phyloP scores from a whole-genome alignment of 2,888 invertebrate genomes.

The Drosophila cognata region DNA sequence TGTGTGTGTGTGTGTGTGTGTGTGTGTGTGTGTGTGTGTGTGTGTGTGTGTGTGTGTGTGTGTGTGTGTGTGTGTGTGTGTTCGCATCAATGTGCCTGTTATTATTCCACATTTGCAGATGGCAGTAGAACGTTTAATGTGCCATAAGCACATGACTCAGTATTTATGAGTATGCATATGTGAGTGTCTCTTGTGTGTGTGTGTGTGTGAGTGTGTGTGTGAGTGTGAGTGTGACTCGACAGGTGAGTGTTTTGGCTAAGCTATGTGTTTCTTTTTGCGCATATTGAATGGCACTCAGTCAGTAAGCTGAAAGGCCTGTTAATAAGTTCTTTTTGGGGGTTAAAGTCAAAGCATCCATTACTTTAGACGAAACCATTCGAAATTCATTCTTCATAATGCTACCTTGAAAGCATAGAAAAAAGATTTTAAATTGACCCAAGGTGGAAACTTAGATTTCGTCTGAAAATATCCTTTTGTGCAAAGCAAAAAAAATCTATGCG shows the following conservation, averaged over 20 bases:
- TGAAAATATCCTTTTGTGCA: background rate
- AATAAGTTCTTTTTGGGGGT: slow-evolving; percentile 3
- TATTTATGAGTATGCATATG: slow-evolving; percentile 56
- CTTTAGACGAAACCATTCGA: slow-evolving; percentile 9
- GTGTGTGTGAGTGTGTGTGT: slow-evolving; percentile 17
- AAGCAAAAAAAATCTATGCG: background rate
- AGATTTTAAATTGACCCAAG: background rate
- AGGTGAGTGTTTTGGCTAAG: slow-evolving; percentile 59
- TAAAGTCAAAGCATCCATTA: slow-evolving; percentile 8
- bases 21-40: slow-evolving; percentile 10
- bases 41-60: too few species aligned
- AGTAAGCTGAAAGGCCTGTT: slow-evolving; percentile 17
- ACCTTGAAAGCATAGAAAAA: background rate
- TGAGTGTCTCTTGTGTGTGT: slow-evolving; percentile 2
- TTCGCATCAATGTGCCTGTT: slow-evolving; percentile 29
- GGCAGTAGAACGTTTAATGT: slow-evolving; percentile 73
- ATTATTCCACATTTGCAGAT: slow-evolving; percentile 67
- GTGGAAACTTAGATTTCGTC: background rate
- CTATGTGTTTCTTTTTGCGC: slow-evolving; percentile 40
- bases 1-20: slow-evolving; percentile 10
- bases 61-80: slow-evolving; percentile 6
- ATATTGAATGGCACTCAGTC: slow-evolving; percentile 28
- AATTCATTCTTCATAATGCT: slow-evolving; percentile 13
- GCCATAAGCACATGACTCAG: slow-evolving; percentile 72
- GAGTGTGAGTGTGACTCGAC: slow-evolving; percentile 39